phyloP scores from a whole-genome alignment of 2,797 vertebrate species.

The Chiroxiphia lanceolata region DNA sequence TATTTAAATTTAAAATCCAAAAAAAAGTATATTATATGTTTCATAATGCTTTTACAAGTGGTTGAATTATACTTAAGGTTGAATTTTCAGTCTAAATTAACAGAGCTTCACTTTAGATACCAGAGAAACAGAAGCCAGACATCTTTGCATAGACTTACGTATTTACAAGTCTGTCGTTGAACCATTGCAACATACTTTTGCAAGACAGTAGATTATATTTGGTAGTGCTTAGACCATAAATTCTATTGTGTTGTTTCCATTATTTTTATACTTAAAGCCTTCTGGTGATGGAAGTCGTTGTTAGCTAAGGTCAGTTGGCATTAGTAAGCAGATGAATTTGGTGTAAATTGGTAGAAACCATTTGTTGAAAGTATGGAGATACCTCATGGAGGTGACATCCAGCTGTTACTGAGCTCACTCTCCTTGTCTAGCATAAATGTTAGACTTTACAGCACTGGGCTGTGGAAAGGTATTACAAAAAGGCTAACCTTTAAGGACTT shows the following conservation, averaged over 20 bases:
- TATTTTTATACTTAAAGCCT: background rate
- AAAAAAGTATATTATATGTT: background rate
- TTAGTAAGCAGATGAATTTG: background rate
- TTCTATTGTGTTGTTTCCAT: background rate
- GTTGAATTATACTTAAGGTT: background rate
- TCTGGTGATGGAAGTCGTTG: background rate
- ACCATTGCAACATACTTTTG: background rate
- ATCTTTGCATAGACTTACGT: background rate
- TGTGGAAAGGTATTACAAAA: background rate
- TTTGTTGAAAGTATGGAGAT: background rate
- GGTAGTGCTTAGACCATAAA: background rate
- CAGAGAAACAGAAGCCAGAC: background rate
- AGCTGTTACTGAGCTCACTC: background rate
- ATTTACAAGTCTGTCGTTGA: background rate
- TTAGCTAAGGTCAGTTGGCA: background rate
- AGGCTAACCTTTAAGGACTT: background rate
- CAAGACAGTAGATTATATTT: background rate
- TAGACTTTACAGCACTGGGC: background rate
- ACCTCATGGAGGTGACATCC: background rate
- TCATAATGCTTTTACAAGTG: background rate
- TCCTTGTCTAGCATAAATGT: background rate
- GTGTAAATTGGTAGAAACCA: background rate
- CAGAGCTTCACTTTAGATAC: background rate
- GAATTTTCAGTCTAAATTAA: background rate
- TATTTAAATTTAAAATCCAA: background rate